Base-by-base conservation (phyloP, 1,140 invertebrate species). In the Helicoverpa zea region DNA sequence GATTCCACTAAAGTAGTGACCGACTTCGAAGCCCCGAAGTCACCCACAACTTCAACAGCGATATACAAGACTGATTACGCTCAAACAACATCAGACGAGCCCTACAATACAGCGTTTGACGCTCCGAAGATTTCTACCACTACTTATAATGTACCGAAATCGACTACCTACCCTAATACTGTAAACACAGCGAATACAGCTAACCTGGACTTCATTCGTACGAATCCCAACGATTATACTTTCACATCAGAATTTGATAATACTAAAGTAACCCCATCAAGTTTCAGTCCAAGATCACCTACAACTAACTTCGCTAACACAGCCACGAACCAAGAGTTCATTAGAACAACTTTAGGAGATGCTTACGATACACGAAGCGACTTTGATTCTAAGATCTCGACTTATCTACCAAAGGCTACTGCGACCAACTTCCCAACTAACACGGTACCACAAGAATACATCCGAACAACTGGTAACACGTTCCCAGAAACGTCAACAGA, bases 141-240 rank as follows among this genome's bases (percentile, higher is more conserved):
- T 2, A 68, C 61, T 18, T 82, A 75, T 29, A 72, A 79, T 14
- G 49, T 78, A 2, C 81, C 81, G 9, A 82, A 79, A 23, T n/a
- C 81, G 18, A 82, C 79, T 12, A n/a, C 63, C 4, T 79, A 43
- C 29, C 76, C 76, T 56, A 79, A 68, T 9, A 78, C 76, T 4
- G 51, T 61, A n/a, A 78, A 56, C 29, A 78, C 76, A 14, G 51
- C 76, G 11, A 78, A 56, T n/a, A 68, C 64, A n/a, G 49, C 51
- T 9, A 77, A 47, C 16, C 52, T 52, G 5, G 76, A 70, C 10
- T 79, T 43, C 52, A 47, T 54, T 49, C 29, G 76, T 11, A 68
- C 64, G 11, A 79, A 64, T 59, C 23, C 23, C 2, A 66, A 23
- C 23, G 75, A 77, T 66, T 77, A 66, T 14, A 43, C 18, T 14